Evolutionary conservation across 1,140 invertebrate genomes (phyloP).

Genomic region (Palaemon carinicauda): DNA sequence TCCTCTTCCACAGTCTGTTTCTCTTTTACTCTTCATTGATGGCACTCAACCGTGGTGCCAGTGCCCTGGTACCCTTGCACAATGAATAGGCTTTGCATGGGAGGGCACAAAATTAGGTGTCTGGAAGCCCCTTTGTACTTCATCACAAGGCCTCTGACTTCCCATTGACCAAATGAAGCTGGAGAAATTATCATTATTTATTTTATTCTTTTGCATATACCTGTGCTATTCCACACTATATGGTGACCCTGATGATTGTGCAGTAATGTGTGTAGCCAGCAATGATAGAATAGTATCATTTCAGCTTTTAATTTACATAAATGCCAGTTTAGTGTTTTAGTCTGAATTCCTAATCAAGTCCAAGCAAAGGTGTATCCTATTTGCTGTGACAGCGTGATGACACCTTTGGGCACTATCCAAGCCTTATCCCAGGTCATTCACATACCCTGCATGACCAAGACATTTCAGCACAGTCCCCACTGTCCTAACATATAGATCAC

Average conservation of each 20-base stretch:
- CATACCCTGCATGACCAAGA: no score
- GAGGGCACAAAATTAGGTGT: slow-evolving; percentile 10
- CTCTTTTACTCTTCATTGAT: slow-evolving; percentile 23
- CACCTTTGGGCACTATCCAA: no score
- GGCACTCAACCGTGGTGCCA: background rate
- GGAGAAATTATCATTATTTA: background rate
- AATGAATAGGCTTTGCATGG: background rate
- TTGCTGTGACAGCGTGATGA: no score
- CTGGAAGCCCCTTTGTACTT: background rate
- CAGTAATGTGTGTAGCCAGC: slow-evolving; percentile 29
- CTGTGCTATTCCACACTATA: slow-evolving; percentile 20
- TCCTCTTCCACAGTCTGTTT: background rate
- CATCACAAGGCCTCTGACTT: background rate
- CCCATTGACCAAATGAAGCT: background rate
- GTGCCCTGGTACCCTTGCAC: background rate
- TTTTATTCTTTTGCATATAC: background rate
- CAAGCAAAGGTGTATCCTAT: no score
- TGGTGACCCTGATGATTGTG: background rate
- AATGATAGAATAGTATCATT: slow-evolving; percentile 28
- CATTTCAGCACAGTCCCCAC: background rate
- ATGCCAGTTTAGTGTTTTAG: background rate
- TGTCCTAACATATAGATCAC: background rate
- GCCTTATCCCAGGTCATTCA: no score
- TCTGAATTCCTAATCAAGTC: no score
- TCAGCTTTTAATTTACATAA: background rate